phyloP scores from a whole-genome alignment of 1,140 invertebrate genomes.

The Eurosta solidaginis region DNA sequence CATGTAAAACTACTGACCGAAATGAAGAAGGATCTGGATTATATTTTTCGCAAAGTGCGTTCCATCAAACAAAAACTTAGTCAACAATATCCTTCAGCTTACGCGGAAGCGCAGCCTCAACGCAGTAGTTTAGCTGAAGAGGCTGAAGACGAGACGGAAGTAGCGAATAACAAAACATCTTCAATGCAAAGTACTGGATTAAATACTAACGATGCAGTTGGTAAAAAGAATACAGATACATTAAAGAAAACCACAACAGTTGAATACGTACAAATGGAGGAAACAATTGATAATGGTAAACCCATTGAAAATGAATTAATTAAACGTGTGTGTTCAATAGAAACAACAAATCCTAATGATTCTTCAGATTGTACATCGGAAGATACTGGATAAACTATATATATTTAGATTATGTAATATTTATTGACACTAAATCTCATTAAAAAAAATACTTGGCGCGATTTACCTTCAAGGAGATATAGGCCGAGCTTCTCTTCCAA shows the following conservation, averaged over 20 bases:
- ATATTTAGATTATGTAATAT: neutral
- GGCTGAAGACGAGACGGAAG: slow-evolving; percentile 64
- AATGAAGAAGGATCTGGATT: slow-evolving; percentile 73
- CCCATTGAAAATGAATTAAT: slow-evolving; percentile 57
- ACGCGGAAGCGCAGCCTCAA: slow-evolving; percentile 65
- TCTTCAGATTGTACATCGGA: slow-evolving; percentile 58
- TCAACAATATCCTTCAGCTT: slow-evolving; percentile 86
- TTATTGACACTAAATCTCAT: too few species aligned
- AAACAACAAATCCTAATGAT: slow-evolving; percentile 56
- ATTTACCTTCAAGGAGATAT: too few species aligned
- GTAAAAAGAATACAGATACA: neutral
- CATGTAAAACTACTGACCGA: slow-evolving; percentile 80
- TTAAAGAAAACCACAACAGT: slow-evolving; percentile 47
- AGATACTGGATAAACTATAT: slow-evolving; percentile 47
- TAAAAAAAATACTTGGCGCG: too few species aligned
- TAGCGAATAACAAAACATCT: neutral
- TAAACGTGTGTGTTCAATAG: slow-evolving; percentile 54
- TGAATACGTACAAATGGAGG: slow-evolving; percentile 59
- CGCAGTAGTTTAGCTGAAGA: slow-evolving; percentile 67
- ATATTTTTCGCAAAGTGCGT: slow-evolving; percentile 73
- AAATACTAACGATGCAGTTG: neutral
- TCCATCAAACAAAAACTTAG: slow-evolving; percentile 81
- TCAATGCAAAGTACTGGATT: neutral
- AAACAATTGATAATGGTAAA: slow-evolving; percentile 54
- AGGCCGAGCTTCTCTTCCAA: too few species aligned